Base-by-base conservation (phyloP, 2,797 vertebrate species). In the Moxostoma hubbsi region DNA sequence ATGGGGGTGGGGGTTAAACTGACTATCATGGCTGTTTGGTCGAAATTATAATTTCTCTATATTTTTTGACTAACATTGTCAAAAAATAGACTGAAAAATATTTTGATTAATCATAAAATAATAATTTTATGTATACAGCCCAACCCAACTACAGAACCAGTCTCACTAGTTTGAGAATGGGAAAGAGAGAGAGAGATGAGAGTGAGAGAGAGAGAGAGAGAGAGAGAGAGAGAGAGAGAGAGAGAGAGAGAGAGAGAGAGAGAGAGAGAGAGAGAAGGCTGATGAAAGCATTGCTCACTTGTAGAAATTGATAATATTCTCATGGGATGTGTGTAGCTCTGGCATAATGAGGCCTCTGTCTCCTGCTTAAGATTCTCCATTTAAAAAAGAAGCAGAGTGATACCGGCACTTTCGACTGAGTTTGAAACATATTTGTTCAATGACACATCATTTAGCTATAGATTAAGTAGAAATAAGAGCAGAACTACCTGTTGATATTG, bases 281-380 rank as follows among this genome's bases (percentile, higher is more conserved):
- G 64, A 65, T 77, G 83, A 15, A 67, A 78, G 74, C 79, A 54
- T 67, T 70, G 83, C 85, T 88, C 75, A 77, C 36, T 53, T 82
- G 82, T 80, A 67, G 68, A 77, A 77, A 77, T 47, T 73, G 55
- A 73, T 53, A n/a, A 53, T 13, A 58, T 57, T 43, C 74, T 51
- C 43, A 43, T 8, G 51, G n/a, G 73, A 43, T 54, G 6, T 46
- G 68, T 72, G 68, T 43, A 54, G 63, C 75, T 82, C 53, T 73
- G 54, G 24, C 9, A 5, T 67, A 81, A 67, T 43, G 12, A 72
- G 72, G 18, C 45, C 43, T 77, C 49, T 47, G 9, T 11, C 54
- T 72, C 6, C 7, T 11, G 46, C 57, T 82, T 54, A 53, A 62
- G 53, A 43, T 36, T 7, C 13, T 9, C 24, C 24, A 46, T 43